Evolutionary conservation across 30 jellyfish, hydroid and myxozoan genomes (phyloP), one percentile per base, ranked within the genome.

Genomic region (Rhopilema esculentum): DNA sequence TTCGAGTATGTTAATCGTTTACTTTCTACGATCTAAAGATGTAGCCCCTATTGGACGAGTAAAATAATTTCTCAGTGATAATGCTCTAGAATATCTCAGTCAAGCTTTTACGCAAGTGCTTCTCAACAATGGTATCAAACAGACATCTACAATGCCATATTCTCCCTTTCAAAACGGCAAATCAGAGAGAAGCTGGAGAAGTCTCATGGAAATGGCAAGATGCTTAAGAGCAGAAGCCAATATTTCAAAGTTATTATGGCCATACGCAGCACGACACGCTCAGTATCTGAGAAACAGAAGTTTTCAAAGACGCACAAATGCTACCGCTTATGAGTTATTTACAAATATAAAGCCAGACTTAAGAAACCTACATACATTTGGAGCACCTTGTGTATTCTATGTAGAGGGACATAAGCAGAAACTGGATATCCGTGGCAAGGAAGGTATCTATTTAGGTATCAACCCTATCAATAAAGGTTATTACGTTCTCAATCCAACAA

Each of bases 141-240:
- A 82, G 52, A 65, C 86, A 15, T 8, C 91, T 21, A 65, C 91
- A 33, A 33, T 8, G 61, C 91, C 91, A 30, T 82, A 82, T 50
- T 27, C 87, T 4, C 91, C 86, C 1, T 69, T n/a, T 29, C 75
- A 67, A 48, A 82, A 82, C 49, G 87, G 84, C 8, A 82, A 82
- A 69, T 30, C 91, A 25, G 75, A 82, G 75, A 27, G 83, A 32
- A 66, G 57, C 67, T 82, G 91, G 86, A 69, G 91, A 82, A 82
- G 91, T 48, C 87, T 82, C 29, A 49, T 82, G 91, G 75, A 82
- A 82, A 24, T 66, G 75, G 91, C 86, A 23, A 66, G 91, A 69
- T 84, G 91, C 69, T 40, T 82, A 69, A 27, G 73, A 82, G 69
- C 51, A 1, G 84, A 82, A 2, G 87, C 91, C 1, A 66, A 61